These are phyloP conservation scores for Drosophila incognita DNA, from an alignment of 2,888 invertebrate species.

Conservation along the genomic window DNA sequence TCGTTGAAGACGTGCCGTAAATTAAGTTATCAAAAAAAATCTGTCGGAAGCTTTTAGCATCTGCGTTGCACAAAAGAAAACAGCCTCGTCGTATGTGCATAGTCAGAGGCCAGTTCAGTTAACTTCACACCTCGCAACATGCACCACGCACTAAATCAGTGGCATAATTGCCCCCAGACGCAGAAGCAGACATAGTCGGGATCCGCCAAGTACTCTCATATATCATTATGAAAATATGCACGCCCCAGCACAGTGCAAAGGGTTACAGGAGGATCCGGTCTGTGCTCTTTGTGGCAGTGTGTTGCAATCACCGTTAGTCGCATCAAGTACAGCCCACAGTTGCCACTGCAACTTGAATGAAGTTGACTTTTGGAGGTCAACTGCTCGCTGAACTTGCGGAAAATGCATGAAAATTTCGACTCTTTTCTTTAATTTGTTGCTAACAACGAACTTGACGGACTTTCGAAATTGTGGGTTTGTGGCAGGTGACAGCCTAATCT, in stretches of 20 bases:
- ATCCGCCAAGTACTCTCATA: constrained; percentile 57
- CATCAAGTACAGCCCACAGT: constrained; percentile 44
- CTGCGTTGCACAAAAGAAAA: constrained; percentile 43
- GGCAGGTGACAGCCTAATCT: constrained; percentile 16
- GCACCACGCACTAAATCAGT: constrained; percentile 77
- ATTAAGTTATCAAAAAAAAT: constrained; percentile 78
- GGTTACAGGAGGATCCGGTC: constrained; percentile 42
- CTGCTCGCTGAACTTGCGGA: constrained; percentile 52
- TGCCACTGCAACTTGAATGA: constrained; percentile 44
- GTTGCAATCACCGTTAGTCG: constrained; percentile 43
- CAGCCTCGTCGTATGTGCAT: constrained; percentile 11
- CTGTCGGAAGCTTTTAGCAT: constrained; percentile 80
- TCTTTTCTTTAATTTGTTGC: constrained; percentile 36
- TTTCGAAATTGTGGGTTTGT: constrained; percentile 38
- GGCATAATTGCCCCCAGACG: constrained; percentile 66
- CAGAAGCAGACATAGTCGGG: background rate
- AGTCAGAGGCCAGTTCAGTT: constrained; percentile 49
- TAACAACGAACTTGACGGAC: constrained; percentile 10
- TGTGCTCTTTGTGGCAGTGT: constrained; percentile 9
- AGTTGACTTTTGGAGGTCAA: constrained; percentile 69
- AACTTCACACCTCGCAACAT: constrained; percentile 71
- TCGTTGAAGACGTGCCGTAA: constrained; percentile 64
- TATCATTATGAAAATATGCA: constrained; percentile 72
- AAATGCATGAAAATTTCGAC: constrained; percentile 42
- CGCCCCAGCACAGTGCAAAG: constrained; percentile 58